Evolutionary conservation across 2,113 vertebrate genomes (phyloP).

Genomic region (Raja brachyura): DNA sequence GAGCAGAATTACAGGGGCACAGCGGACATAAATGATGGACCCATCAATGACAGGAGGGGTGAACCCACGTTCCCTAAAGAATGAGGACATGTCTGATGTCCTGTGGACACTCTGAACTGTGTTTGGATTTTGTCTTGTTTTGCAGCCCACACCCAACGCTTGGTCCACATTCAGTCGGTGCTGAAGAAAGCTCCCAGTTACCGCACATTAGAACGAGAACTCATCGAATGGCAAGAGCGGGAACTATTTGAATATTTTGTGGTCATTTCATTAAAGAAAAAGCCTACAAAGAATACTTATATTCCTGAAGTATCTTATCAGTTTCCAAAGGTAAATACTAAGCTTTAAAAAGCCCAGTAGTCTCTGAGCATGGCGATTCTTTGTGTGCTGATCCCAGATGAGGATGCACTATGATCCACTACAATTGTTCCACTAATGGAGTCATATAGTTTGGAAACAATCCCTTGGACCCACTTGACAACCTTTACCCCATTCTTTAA

Average conservation of each 20-base stretch:
- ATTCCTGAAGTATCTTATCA: slow-evolving; percentile 93
- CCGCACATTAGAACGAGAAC: slow-evolving; percentile 88
- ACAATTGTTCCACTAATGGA: too few relatives aligned
- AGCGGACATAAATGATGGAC: too few relatives aligned
- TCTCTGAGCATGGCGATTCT: too few relatives aligned
- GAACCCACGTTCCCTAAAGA: too few relatives aligned
- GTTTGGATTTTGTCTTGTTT: slow-evolving; percentile 2
- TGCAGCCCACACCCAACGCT: slow-evolving; percentile 86
- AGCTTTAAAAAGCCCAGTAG: background rate
- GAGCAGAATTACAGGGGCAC: too few relatives aligned
- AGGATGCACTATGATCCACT: too few relatives aligned
- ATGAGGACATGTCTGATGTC: too few relatives aligned
- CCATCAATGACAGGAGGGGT: too few relatives aligned
- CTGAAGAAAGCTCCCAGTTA: slow-evolving; percentile 89
- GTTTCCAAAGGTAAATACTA: slow-evolving; percentile 82
- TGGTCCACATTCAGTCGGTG: slow-evolving; percentile 90
- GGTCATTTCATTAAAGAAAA: slow-evolving; percentile 93
- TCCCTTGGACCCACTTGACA: too few relatives aligned
- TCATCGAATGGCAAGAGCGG: slow-evolving; percentile 96
- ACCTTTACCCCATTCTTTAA: too few relatives aligned
- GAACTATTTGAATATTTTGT: slow-evolving; percentile 97
- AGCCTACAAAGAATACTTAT: slow-evolving; percentile 86
- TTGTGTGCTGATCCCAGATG: too few relatives aligned
- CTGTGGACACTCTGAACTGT: background rate
- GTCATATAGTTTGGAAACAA: too few relatives aligned